Percentiles rank a stretch among this genome's conserved stretches.
Evolutionary conservation across 2,113 vertebrate species (phyloP).

Genomic region (Oreochromis tanganicae): DNA sequence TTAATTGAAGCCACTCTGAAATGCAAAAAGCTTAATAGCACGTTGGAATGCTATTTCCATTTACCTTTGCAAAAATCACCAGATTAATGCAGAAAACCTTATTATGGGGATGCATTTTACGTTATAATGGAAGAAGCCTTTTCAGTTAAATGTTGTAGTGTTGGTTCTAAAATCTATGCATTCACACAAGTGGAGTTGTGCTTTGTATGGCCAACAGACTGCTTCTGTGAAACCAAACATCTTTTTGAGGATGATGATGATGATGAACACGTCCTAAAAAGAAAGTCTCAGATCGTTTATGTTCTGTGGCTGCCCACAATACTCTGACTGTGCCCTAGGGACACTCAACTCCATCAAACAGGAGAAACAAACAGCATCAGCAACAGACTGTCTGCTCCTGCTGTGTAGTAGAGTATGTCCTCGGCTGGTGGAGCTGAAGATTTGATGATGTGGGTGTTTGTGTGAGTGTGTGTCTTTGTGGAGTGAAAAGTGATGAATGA

Average conservation of each 20-base stretch:
- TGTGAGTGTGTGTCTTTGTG: not conserved
- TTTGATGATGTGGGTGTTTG: not conserved
- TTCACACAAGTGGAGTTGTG: not conserved
- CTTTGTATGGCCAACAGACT: not conserved
- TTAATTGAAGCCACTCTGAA: conserved; percentile 57
- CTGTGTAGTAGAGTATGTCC: conserved; percentile 17
- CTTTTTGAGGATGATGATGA: not conserved
- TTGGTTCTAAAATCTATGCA: not conserved
- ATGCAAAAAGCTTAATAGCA: conserved; percentile 44
- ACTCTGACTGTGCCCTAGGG: conserved; percentile 25
- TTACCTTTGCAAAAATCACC: conserved; percentile 27
- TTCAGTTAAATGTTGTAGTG: not conserved
- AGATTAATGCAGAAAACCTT: not conserved
- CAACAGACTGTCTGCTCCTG: conserved; percentile 17
- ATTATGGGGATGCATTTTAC: not conserved
- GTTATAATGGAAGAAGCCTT: not conserved
- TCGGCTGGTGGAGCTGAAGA: conserved; percentile 3
- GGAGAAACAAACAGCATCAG: conserved; percentile 56
- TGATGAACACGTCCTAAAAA: not conserved
- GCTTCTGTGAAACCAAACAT: not conserved
- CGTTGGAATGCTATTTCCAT: conserved; percentile 2
- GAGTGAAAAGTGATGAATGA: conserved; percentile 25
- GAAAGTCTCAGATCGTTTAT: conserved; percentile 16
- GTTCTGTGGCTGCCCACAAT: conserved; percentile 27
- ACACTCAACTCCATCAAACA: conserved; percentile 45